These are phyloP conservation scores for Oceanodroma leucorhoa DNA, from an alignment of 2,797 vertebrate genomes.

Conservation along the genomic window DNA sequence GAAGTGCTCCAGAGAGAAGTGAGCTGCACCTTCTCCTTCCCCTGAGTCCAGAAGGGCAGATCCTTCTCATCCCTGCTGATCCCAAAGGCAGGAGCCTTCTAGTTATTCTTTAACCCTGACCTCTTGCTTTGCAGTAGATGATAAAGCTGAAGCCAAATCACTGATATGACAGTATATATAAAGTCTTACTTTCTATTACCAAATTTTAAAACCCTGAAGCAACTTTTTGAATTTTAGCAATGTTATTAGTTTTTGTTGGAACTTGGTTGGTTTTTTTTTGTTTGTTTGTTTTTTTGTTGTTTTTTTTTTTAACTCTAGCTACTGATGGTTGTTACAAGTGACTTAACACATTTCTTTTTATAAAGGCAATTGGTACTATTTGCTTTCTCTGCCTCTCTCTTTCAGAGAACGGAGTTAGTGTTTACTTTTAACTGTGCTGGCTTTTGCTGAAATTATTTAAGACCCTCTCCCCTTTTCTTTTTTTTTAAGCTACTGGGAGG, in stretches of 20 bases:
- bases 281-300: neutral
- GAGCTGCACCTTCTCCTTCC: neutral
- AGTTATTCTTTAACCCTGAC: conserved; percentile 20
- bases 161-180: neutral
- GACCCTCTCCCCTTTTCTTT: neutral
- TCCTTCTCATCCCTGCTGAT: neutral
- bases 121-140: neutral
- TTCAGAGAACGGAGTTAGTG: neutral
- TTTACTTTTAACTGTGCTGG: neutral
- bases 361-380: neutral
- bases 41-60: neutral
- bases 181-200: neutral
- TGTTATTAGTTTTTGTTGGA: neutral
- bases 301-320: neutral
- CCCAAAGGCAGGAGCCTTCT: conserved; percentile 10
- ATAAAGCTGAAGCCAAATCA: conserved; percentile 3
- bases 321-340: conserved; percentile 30
- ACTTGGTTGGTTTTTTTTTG: neutral
- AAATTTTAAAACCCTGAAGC: neutral
- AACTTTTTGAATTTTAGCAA: neutral
- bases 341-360: conserved; percentile 36
- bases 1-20: neutral
- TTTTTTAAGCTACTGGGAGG: neutral
- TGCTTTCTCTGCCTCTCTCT: neutral
- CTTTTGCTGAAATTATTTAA: conserved; percentile 24